Evolutionary conservation across 2,113 vertebrate species (phyloP).

Genomic region (Cottus gobio): DNA sequence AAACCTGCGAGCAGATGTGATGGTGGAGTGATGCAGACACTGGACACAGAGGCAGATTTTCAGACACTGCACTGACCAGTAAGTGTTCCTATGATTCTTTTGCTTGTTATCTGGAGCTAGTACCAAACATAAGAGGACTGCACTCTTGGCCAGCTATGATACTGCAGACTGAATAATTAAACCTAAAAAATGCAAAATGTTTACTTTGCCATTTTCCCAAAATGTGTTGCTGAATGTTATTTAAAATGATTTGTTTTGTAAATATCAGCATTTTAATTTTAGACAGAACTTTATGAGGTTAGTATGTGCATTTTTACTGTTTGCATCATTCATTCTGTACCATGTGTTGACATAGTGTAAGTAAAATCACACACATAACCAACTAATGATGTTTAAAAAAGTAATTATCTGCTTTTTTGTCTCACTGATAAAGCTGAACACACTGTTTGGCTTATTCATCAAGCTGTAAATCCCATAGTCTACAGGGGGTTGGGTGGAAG

Average conservation of each 20-base stretch:
- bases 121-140: constrained; percentile 39
- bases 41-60: constrained; percentile 45
- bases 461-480: not conserved
- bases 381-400: constrained; percentile 5
- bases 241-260: too few species aligned
- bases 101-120: constrained; percentile 42
- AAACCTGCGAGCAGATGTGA: constrained; percentile 54
- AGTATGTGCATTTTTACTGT: not conserved
- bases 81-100: constrained; percentile 55
- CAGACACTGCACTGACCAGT: constrained; percentile 61
- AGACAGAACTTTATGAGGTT: constrained; percentile 20
- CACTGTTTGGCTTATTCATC: constrained; percentile 5
- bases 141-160: constrained; percentile 43
- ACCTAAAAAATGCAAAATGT: not conserved
- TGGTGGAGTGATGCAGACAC: constrained; percentile 63
- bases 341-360: constrained; percentile 6
- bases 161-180: constrained; percentile 38
- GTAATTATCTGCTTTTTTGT: constrained; percentile 8
- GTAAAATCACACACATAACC: constrained; percentile 5
- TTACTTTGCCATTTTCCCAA: constrained; percentile 1
- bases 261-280: constrained; percentile 1
- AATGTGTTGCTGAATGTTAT: not conserved
- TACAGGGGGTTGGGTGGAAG: not conserved
- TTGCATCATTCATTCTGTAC: not conserved
- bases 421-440: not conserved